Evolutionary conservation across 1,140 invertebrate genomes (phyloP), one percentile per base, ranked within the genome.

Genomic region (Latrodectus geometricus): DNA sequence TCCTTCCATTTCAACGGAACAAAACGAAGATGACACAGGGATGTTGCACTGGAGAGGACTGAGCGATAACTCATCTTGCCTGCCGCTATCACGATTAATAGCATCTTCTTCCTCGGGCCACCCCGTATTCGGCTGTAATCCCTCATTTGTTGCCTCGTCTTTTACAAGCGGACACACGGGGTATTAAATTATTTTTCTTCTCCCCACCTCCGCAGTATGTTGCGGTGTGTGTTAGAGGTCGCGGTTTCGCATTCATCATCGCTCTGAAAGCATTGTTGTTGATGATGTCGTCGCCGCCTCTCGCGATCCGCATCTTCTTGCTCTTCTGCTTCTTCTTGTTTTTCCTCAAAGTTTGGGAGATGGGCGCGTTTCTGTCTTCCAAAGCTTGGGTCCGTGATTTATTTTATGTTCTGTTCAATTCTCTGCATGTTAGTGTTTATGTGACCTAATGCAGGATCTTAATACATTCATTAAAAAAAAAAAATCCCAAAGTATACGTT

Each of bases 111-210:
- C 78, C 21, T 48, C 49, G 52, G 69, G 69, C 66, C 49, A 35
- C 14, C 21, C 11, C 7, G n/a, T 14, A n/a, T 21, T 21, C 14
- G 21, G 68, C 11, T 61, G 49, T 70, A 23, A 80, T 70, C 48
- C 50, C 66, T 54, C 78, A 80, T 54, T 78, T 78, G 56, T 49
- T 11, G 14, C 35, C 20, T 70, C 61, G 49, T 50, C 61, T 35
- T 35, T 54, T 56, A 23, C 66, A 23, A 75, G 61, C 12, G 21
- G 49, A 61, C 49, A 49, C 23, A 70, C 49, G 48, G 20, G 9
- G 48, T 69, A 80, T 80, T 80, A 80, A 70, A 70, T 80, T 80
- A 80, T 80, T 52, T 80, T 80, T 14, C 17, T 12, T 21, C 68
- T 20, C 54, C 17, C 11, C 54, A 14, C 20, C 7, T 35, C 76